Conservation (phyloP, 2,797 vertebrate genomes). For the Eidolon dupreanum region DNA sequence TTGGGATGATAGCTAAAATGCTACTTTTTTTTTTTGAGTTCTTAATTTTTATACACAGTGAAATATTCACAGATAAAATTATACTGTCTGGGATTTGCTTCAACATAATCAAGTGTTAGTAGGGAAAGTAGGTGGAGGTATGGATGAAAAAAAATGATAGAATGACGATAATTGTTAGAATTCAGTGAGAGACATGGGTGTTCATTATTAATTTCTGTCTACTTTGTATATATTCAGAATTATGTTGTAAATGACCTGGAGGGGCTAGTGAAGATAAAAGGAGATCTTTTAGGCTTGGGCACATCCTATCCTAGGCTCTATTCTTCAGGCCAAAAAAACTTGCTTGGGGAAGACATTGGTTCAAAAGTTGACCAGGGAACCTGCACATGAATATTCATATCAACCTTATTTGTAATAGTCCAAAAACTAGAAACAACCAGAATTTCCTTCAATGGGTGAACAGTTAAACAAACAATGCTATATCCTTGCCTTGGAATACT, state of each 20-base stretch:
- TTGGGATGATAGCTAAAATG: neutral
- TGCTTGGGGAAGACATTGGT: neutral
- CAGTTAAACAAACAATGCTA: neutral
- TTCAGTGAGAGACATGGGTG: neutral
- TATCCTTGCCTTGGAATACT: neutral
- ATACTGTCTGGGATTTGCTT: neutral
- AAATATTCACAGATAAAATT: conserved; percentile 28
- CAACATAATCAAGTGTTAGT: conserved; percentile 28
- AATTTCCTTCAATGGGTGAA: neutral
- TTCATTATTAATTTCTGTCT: neutral
- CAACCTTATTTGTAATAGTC: neutral
- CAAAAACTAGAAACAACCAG: neutral
- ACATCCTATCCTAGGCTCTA: neutral
- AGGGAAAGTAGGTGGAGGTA: neutral
- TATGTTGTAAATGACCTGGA: neutral
- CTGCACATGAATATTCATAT: neutral
- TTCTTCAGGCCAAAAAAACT: neutral
- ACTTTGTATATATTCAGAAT: neutral
- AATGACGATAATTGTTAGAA: neutral
- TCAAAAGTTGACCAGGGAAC: conserved; percentile 10
- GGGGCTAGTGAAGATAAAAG: neutral
- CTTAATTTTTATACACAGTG: neutral
- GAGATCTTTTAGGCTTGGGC: neutral
- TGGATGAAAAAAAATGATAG: neutral
- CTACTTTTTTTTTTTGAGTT: neutral